These are phyloP conservation scores for Heteromurus nitidus DNA, from an alignment of 2,888 invertebrate genomes.

Conservation along the genomic window DNA sequence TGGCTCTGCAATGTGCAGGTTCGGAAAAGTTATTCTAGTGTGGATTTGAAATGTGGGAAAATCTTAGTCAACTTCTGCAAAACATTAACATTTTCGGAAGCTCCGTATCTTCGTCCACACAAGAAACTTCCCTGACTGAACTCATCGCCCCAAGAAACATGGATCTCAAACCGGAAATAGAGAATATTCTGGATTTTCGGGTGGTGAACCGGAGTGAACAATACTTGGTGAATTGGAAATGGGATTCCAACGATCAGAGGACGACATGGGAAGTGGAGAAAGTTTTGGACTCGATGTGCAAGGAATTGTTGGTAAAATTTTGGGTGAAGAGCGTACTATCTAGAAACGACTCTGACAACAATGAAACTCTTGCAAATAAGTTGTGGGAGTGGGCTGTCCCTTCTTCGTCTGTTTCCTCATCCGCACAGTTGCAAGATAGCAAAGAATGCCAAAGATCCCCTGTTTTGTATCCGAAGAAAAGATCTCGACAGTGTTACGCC, in stretches of 20 bases:
- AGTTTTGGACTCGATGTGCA: background rate
- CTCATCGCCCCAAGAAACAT: too few species aligned
- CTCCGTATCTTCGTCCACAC: background rate
- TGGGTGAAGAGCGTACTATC: constrained; percentile 29
- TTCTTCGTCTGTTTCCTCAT: background rate
- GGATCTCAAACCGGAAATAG: constrained; percentile 8
- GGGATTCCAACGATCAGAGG: background rate
- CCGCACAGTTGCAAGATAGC: background rate
- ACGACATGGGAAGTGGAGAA: constrained; percentile 33
- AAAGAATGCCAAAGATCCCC: constrained; percentile 6
- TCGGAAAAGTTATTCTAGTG: background rate
- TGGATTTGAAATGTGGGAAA: background rate
- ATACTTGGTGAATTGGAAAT: constrained; percentile 32
- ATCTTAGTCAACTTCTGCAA: background rate
- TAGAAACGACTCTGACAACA: constrained; percentile 3
- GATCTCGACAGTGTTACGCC: background rate
- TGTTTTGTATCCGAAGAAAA: constrained; percentile 34
- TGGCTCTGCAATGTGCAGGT: background rate
- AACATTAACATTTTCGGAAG: background rate
- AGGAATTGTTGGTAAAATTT: constrained; percentile 29
- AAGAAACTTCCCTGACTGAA: background rate
- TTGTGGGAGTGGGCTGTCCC: constrained; percentile 19
- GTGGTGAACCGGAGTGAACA: constrained; percentile 15
- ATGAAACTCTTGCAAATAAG: constrained; percentile 9
- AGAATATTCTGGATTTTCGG: constrained; percentile 27